Percentiles rank a stretch among this genome's conserved stretches.
Conservation (phyloP, 2,797 vertebrate genomes). For the Diceros bicornis region DNA sequence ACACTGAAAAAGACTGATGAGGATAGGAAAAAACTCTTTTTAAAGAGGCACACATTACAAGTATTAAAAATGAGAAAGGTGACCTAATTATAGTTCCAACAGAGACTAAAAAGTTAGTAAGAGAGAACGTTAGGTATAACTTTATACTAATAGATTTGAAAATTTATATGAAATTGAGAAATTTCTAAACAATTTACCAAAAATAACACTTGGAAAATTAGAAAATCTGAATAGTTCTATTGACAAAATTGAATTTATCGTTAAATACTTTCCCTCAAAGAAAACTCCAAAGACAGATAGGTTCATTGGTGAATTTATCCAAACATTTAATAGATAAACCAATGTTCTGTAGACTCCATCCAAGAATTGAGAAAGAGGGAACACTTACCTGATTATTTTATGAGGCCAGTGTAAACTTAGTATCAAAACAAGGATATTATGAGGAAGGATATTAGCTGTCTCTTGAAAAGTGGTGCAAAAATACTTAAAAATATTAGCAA, state of each 20-base stretch:
- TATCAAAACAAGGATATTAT: background rate
- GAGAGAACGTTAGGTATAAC: background rate
- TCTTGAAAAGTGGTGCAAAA: background rate
- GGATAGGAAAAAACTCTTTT: background rate
- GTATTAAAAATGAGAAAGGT: background rate
- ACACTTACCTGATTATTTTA: background rate
- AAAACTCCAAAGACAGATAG: background rate
- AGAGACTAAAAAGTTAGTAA: background rate
- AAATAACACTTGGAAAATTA: slow-evolving; percentile 26
- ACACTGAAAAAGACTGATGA: background rate
- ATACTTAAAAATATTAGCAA: background rate
- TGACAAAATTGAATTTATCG: background rate
- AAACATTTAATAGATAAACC: background rate
- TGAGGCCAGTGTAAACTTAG: background rate
- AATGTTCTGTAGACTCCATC: background rate
- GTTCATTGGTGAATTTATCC: background rate
- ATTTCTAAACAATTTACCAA: background rate
- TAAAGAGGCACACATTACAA: background rate
- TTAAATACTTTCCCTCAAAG: background rate
- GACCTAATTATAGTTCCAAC: background rate
- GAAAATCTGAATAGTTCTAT: background rate
- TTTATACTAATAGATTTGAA: slow-evolving; percentile 19
- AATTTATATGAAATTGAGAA: background rate
- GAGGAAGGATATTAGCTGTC: background rate
- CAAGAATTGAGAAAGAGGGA: background rate